phyloP scores from a whole-genome alignment of 1,140 invertebrate genomes.

The Cyphomyrmex costatus region DNA sequence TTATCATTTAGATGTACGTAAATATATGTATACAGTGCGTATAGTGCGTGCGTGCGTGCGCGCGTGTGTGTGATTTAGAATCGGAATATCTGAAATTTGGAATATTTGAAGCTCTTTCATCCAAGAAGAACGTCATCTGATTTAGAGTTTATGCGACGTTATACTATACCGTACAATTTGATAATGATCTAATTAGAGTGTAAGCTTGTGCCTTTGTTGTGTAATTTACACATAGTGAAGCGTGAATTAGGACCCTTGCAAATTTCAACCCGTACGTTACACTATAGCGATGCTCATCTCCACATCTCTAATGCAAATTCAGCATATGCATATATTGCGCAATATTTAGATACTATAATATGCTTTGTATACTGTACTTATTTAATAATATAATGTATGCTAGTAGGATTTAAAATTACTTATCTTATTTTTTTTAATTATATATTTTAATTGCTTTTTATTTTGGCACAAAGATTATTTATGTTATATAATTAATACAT shows the following conservation, averaged over 20 bases:
- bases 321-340: background rate
- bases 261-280: conserved; percentile 50
- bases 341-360: conserved; percentile 34
- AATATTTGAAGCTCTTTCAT: conserved; percentile 9
- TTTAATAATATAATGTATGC: background rate
- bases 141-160: background rate
- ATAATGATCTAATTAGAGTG: conserved; percentile 54
- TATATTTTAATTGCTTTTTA: background rate
- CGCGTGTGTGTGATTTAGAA: no score
- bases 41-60: no score
- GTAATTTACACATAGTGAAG: conserved; percentile 53
- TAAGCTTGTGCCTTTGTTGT: conserved; percentile 36
- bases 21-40: no score
- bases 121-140: conserved; percentile 22
- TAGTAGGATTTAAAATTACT: background rate
- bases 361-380: conserved; percentile 11
- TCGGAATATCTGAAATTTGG: conserved; percentile 27
- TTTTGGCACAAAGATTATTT: no score
- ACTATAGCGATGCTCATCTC: conserved; percentile 42
- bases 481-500: background rate
- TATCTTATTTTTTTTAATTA: background rate
- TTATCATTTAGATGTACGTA: background rate
- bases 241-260: conserved; percentile 55
- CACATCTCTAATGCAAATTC: conserved; percentile 50
- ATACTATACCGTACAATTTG: conserved; percentile 53